A percentile compares a stretch with the other conserved stretches of the same genome.
Evolutionary conservation across 2,797 vertebrate genomes (phyloP).

Genomic region (Taeniopygia guttata): DNA sequence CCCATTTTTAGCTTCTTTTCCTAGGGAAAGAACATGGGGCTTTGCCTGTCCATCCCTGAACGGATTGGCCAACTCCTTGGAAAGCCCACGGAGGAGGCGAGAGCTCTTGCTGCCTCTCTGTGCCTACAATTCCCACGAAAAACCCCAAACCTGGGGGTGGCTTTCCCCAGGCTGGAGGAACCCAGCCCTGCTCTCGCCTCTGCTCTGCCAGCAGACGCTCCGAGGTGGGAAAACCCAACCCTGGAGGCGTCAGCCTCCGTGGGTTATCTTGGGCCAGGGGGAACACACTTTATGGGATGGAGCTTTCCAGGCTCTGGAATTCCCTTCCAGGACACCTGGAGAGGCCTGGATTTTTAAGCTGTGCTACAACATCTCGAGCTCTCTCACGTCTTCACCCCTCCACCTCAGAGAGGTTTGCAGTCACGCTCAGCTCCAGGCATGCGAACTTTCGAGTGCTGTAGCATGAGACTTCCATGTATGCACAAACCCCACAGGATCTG

Average conservation of each 20-base stretch:
- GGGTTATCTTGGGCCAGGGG: background rate
- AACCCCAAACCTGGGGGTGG: too few relatives aligned
- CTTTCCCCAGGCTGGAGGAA: background rate
- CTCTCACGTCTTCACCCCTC: background rate
- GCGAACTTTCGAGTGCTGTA: background rate
- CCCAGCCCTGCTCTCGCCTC: background rate
- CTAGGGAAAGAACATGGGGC: accelerated
- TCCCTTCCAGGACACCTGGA: background rate
- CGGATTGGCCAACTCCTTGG: background rate
- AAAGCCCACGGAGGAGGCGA: background rate
- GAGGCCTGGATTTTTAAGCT: background rate
- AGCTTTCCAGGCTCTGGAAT: background rate
- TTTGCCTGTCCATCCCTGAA: background rate
- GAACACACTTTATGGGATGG: background rate
- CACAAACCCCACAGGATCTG: background rate
- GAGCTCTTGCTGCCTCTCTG: background rate
- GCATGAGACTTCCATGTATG: accelerated
- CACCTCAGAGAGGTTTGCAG: background rate
- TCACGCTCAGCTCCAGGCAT: accelerated
- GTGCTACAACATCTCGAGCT: background rate
- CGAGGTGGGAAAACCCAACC: background rate
- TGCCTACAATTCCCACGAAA: background rate
- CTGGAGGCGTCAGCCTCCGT: background rate
- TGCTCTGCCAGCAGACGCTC: background rate
- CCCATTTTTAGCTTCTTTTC: background rate